Conservation (phyloP, 2,888 invertebrate genomes). For the Corythucha ciliata region DNA sequence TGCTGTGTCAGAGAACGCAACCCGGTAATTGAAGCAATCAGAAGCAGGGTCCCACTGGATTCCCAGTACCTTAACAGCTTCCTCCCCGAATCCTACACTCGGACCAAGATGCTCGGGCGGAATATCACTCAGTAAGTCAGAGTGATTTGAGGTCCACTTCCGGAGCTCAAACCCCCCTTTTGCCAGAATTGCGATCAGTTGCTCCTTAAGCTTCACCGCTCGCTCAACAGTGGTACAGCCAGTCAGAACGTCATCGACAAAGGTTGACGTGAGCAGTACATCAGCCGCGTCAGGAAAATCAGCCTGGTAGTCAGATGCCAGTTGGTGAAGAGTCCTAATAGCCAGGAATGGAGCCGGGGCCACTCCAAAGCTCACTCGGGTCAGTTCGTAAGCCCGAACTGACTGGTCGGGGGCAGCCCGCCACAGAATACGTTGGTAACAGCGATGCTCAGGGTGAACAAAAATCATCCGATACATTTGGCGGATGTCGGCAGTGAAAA, state of each 20-base stretch:
- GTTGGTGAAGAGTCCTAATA: constrained; percentile 26
- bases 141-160: constrained; percentile 2
- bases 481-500: constrained; percentile 32
- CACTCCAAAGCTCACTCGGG: constrained; percentile 34
- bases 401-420: constrained; percentile 21
- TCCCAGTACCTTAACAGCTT: constrained; percentile 26
- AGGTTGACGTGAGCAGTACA: constrained; percentile 33
- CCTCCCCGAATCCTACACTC: too few species aligned
- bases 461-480: constrained; percentile 35
- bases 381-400: constrained; percentile 25
- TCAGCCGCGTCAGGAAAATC: constrained; percentile 23
- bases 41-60: constrained; percentile 25
- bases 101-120: too few species aligned
- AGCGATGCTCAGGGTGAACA: constrained; percentile 22
- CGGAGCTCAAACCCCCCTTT: constrained; percentile 1
- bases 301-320: constrained; percentile 32
- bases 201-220: constrained; percentile 24
- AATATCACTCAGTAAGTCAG: neutral
- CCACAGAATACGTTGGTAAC: constrained; percentile 35
- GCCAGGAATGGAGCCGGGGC: constrained; percentile 32
- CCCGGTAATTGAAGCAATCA: constrained; percentile 25
- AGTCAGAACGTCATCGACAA: constrained; percentile 38
- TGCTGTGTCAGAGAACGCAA: neutral
- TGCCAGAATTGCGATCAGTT: constrained; percentile 23
- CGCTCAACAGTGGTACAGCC: constrained; percentile 30